These are phyloP conservation scores for Sesamia inferens DNA, from an alignment of 2,888 invertebrate genomes.

Conservation along the genomic window DNA sequence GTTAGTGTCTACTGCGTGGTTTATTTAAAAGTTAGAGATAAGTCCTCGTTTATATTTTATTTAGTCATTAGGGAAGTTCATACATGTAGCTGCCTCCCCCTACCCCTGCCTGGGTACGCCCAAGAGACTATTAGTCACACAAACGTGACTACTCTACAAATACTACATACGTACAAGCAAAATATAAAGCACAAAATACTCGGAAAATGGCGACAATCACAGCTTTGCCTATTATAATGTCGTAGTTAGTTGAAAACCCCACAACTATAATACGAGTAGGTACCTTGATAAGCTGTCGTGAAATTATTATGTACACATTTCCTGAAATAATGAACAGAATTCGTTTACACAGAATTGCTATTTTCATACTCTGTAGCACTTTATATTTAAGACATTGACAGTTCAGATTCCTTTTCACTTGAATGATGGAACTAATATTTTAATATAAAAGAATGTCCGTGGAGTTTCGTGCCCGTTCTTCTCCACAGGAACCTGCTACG, in stretches of 20 bases:
- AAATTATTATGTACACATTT: not conserved
- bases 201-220: not conserved
- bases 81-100: too few relatives aligned
- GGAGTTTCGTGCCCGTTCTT: not conserved
- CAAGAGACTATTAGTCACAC: not conserved
- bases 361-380: not conserved
- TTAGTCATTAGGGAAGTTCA: too few relatives aligned
- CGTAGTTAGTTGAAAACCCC: not conserved
- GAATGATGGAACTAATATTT: not conserved
- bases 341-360: not conserved
- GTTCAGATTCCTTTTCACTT: not conserved
- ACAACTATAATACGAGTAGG: not conserved
- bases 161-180: not conserved
- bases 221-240: not conserved
- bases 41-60: too few relatives aligned
- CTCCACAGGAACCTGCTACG: not conserved
- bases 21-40: too few relatives aligned
- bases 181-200: not conserved
- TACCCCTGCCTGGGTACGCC: too few relatives aligned
- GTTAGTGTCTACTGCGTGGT: too few relatives aligned
- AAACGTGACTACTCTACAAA: not conserved
- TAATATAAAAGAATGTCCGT: not conserved
- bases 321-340: not conserved
- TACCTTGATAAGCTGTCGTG: not conserved
- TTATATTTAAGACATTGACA: not conserved